Percentiles rank a stretch among this genome's conserved stretches.
These are phyloP conservation scores for Cossypha heuglini DNA, from an alignment of 2,797 vertebrate genomes.

Conservation along the genomic window DNA sequence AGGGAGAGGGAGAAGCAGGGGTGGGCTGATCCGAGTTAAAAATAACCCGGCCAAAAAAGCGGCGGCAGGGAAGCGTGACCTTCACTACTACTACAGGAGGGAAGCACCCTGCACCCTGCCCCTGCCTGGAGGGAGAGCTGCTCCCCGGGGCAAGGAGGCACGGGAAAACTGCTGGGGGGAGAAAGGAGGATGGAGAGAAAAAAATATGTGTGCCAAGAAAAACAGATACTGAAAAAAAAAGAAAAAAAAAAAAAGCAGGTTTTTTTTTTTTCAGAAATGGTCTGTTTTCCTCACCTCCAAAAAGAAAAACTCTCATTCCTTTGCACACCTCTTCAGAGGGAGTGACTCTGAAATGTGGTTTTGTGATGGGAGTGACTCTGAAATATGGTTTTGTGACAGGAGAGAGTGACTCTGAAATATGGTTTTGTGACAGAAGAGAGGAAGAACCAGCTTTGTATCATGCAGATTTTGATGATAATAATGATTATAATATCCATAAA, in stretches of 20 bases:
- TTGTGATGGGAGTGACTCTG: neutral
- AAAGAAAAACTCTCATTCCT: neutral
- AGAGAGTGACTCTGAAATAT: neutral
- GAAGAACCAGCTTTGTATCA: neutral
- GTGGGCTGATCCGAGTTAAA: constrained; percentile 25
- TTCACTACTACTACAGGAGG: constrained; percentile 43
- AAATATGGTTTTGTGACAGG: neutral
- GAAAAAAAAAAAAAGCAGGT: too few relatives aligned
- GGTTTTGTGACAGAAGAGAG: neutral
- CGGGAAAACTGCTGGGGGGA: accelerated
- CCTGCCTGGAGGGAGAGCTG: neutral
- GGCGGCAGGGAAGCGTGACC: constrained; percentile 19
- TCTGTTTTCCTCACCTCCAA: accelerated
- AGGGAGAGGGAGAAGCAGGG: neutral
- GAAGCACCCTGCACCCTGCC: neutral
- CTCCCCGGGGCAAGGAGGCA: neutral
- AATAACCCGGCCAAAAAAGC: constrained; percentile 42
- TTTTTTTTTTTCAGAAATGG: neutral
- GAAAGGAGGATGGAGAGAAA: neutral
- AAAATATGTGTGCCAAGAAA: accelerated
- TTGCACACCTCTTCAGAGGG: neutral
- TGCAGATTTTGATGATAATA: neutral
- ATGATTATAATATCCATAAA: neutral
- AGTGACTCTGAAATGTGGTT: neutral
- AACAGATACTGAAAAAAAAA: neutral